Evolutionary conservation across 1,140 invertebrate genomes (phyloP), one percentile per base, ranked within the genome.

Genomic region (Reticulitermes speratus): DNA sequence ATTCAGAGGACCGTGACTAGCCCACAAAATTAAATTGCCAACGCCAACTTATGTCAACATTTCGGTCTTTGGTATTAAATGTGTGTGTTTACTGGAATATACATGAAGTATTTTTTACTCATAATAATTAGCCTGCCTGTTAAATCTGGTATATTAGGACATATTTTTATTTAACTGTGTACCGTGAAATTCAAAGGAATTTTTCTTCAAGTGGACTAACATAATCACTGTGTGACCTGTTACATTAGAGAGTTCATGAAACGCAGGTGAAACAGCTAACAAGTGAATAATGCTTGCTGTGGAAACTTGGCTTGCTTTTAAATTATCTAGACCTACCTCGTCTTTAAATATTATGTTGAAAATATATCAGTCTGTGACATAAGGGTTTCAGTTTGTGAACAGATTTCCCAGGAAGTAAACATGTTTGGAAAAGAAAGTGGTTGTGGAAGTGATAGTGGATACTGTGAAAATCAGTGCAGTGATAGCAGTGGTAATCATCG

Each of bases 391-490:
- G 23, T 52, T 52, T 52, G 52, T 30, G 45, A 52, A 52, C n/a
- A 52, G 45, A 84, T 6, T 1, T 30, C 45, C 44, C n/a, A 52
- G 25, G 30, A 25, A 55, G n/a, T 84, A 81, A 83, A 45, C 38
- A 86, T 83, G 52, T 86, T 59, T 83, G 81, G 82, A 55, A 65
- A 86, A 84, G 83, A 48, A 38, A 69, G 86, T 75, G 82, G 55
- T 32, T 19, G 38, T n/a, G 86, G 81, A 48, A 86, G 83, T 84
- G 86, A 86, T 84, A 86, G 86, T 86, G 86, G 86, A 55, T 86
- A 86, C 59, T 86, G 86, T 86, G 86, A 86, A 86, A 85, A 85
- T 85, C 86, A 84, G 81, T 52, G 81, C 30, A 84, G 75, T 86
- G 86, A 81, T 83, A 65, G 32, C 85, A 85, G 44, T 55, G 38